Evolutionary conservation across 64 coral and sea anemone species (phyloP).

Genomic region (Acropora yongei): DNA sequence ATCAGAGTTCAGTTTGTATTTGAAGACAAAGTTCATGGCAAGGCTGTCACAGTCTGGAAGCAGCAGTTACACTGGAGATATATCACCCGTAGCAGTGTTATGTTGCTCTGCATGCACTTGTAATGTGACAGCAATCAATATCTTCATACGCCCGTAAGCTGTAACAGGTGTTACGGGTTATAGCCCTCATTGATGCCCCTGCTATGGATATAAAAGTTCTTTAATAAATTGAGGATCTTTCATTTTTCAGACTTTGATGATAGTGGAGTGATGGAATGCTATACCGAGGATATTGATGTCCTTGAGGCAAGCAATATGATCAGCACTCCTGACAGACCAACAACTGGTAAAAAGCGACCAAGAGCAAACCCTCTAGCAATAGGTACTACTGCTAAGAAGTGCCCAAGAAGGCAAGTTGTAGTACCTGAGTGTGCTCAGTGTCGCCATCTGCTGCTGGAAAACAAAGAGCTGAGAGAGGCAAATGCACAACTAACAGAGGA

Average conservation of each 20-base stretch:
- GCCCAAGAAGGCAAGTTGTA: constrained; percentile 32
- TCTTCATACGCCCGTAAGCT: neutral
- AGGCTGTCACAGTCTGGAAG: too few relatives aligned
- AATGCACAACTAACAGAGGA: constrained; percentile 42
- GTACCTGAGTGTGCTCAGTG: constrained; percentile 12
- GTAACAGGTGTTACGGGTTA: neutral
- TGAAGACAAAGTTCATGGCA: too few relatives aligned
- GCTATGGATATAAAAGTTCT: neutral
- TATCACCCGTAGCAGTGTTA: too few relatives aligned
- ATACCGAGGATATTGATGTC: constrained; percentile 21
- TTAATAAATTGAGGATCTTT: constrained; percentile 9
- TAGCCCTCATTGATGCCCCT: neutral
- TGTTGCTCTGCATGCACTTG: neutral
- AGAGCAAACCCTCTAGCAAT: neutral
- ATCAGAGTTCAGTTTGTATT: too few relatives aligned
- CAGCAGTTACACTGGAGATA: too few relatives aligned
- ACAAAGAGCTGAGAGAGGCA: constrained; percentile 15
- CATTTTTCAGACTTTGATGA: neutral
- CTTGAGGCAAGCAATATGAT: constrained; percentile 8
- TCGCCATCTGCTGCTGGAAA: constrained; percentile 15
- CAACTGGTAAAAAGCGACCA: constrained; percentile 20
- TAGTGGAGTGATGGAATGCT: constrained; percentile 9
- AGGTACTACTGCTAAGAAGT: neutral
- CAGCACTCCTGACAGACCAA: neutral
- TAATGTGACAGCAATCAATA: neutral